Evolutionary conservation across 92 coral and sea anemone genomes (phyloP).

Genomic region (Heliopora coerulea): DNA sequence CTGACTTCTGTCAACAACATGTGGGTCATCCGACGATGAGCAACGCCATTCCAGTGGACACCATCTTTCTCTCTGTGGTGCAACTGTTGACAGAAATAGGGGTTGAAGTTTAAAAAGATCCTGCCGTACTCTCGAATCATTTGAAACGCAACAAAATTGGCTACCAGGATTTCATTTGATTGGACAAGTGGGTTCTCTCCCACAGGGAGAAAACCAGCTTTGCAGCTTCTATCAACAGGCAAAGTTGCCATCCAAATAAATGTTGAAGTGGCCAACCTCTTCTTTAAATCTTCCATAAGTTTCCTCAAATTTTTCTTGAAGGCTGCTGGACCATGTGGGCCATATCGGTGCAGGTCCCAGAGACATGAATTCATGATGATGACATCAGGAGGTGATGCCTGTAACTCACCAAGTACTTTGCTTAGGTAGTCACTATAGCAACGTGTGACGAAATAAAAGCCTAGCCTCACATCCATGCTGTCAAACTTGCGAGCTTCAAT

Average conservation of each 20-base stretch:
- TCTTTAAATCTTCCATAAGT: constrained; percentile 50
- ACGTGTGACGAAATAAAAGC: constrained; percentile 80
- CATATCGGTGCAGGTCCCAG: constrained; percentile 91
- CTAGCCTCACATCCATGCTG: constrained; percentile 40
- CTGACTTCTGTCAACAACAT: constrained; percentile 62
- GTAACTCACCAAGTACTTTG: constrained; percentile 66
- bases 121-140: constrained; percentile 36
- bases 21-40: constrained; percentile 83
- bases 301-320: constrained; percentile 62
- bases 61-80: constrained; percentile 80
- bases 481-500: constrained; percentile 82
- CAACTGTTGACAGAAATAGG: constrained; percentile 43
- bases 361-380: constrained; percentile 82
- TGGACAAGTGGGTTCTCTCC: constrained; percentile 73
- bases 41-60: constrained; percentile 82
- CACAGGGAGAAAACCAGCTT: too few species aligned
- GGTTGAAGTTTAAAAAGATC: constrained; percentile 64
- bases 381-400: constrained; percentile 66
- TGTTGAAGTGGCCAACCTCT: too few species aligned
- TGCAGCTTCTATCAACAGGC: too few species aligned
- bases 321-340: constrained; percentile 54
- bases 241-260: constrained; percentile 87
- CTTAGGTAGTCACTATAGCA: constrained; percentile 75
- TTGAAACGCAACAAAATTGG: constrained; percentile 62
- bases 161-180: constrained; percentile 52